Conservation (phyloP, 2,888 invertebrate species). For the Lycaena phlaeas region DNA sequence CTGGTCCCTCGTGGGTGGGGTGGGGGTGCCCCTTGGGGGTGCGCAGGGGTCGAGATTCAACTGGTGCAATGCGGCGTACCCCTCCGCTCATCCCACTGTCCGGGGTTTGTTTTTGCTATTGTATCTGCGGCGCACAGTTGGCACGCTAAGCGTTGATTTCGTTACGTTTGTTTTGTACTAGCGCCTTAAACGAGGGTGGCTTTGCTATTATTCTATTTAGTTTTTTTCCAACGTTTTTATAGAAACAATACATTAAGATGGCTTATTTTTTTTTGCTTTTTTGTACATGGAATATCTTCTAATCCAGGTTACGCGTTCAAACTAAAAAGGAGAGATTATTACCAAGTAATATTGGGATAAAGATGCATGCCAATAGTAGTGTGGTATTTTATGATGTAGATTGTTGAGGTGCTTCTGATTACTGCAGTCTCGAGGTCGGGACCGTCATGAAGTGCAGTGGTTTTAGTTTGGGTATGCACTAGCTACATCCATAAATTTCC, state of each 20-base stretch:
- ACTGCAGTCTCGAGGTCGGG: too few species aligned
- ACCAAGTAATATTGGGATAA: too few species aligned
- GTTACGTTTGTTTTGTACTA: slow-evolving; percentile 38
- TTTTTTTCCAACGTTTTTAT: slow-evolving; percentile 21
- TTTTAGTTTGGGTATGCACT: too few species aligned
- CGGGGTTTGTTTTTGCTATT: slow-evolving; percentile 45
- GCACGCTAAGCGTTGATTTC: slow-evolving; percentile 41
- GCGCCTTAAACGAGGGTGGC: slow-evolving; percentile 32
- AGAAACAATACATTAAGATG: slow-evolving; percentile 26
- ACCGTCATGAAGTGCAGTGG: too few species aligned
- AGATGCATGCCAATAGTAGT: too few species aligned
- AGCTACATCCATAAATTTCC: too few species aligned
- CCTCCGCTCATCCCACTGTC: slow-evolving; percentile 41
- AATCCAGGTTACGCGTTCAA: too few species aligned
- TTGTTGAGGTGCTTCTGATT: too few species aligned
- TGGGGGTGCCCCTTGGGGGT: slow-evolving; percentile 15
- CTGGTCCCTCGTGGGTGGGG: slow-evolving; percentile 21
- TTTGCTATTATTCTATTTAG: slow-evolving; percentile 27
- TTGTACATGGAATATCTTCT: background rate
- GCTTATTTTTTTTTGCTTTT: slow-evolving; percentile 23
- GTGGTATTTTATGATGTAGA: too few species aligned
- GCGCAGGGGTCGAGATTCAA: slow-evolving; percentile 59
- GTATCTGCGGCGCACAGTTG: slow-evolving; percentile 36
- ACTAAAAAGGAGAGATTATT: too few species aligned
- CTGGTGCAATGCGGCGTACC: slow-evolving; percentile 70